Base-by-base conservation (phyloP, 2,113 vertebrate genomes). In the Colistium nudipinnis region DNA sequence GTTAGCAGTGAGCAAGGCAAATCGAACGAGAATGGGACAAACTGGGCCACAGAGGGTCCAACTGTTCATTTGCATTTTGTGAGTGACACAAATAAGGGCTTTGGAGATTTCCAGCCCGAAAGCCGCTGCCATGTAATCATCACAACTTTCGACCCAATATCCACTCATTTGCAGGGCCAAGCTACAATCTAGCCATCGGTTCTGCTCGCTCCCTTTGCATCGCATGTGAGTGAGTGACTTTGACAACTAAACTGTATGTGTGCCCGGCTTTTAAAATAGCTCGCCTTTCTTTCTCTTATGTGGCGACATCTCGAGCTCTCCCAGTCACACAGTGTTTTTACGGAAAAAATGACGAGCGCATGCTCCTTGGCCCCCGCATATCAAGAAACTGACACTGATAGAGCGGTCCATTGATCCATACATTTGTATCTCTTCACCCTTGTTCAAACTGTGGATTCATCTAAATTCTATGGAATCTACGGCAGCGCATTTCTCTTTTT, bases 381-480 rank as follows among this genome's bases (percentile, higher is more conserved):
- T 87, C 82, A 80, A 84, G 76, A 83, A 80, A 78, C 55, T 65
- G 83, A 83, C 39, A 62, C 65, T 67, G 82, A 88, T 83, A 64
- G 76, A 76, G 63, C 78, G 85, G 83, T 57, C 73, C 82, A 87
- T 88, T 89, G 70, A 88, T 88, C 74, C 76, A 70, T 74, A 75
- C 66, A 83, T 78, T 86, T 70, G 27, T 73, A 85, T 84, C 66
- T 51, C 62, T 72, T 86, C 82, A 78, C 80, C 75, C 83, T 88
- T 88, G 81, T 88, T 89, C 81, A 85, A 87, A 87, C 82, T 90
- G 83, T 91, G 73, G 89, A 91, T 92, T 92, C 83, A 83, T 91
- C 90, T 89, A 89, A 90, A 89, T 83, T 88, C 85, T 89, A 81
- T 84, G 78, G 75, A 89, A 91, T 89, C 84, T 86, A 82, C 82